Evolutionary conservation across 2,888 invertebrate species (phyloP).

Genomic region (Apodemia duryi): DNA sequence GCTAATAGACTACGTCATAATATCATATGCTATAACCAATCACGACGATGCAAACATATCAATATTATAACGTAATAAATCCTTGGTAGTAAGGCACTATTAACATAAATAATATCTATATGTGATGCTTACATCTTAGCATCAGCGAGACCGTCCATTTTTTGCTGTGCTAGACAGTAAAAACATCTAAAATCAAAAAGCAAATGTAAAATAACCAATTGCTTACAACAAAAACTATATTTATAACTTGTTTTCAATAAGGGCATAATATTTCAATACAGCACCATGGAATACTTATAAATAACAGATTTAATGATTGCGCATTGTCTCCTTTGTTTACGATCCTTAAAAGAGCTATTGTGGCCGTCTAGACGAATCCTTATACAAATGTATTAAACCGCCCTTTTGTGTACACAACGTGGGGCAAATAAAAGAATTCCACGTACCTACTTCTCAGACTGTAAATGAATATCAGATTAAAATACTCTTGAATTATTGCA

Average conservation of each 20-base stretch:
- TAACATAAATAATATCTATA: too few relatives aligned
- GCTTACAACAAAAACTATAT: too few relatives aligned
- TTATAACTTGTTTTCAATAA: too few relatives aligned
- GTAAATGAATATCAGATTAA: not conserved
- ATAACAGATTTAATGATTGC: slow-evolving; percentile 31
- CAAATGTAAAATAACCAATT: too few relatives aligned
- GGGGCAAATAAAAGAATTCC: slow-evolving; percentile 9
- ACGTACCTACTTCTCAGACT: not conserved
- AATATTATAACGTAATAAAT: too few relatives aligned
- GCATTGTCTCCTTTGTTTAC: slow-evolving; percentile 37
- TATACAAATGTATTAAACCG: slow-evolving; percentile 31
- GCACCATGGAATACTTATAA: slow-evolving; percentile 6
- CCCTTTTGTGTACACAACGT: slow-evolving; percentile 7
- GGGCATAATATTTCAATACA: not conserved
- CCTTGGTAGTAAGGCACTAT: too few relatives aligned
- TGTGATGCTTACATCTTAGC: too few relatives aligned
- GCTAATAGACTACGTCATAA: too few relatives aligned
- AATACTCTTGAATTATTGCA: not conserved
- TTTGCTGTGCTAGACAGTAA: not conserved
- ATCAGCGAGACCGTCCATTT: too few relatives aligned
- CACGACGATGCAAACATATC: too few relatives aligned
- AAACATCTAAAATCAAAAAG: too few relatives aligned
- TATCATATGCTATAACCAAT: too few relatives aligned
- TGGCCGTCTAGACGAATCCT: slow-evolving; percentile 39
- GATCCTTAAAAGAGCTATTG: slow-evolving; percentile 38